Base-by-base conservation (phyloP, 2,888 invertebrate genomes). In the Caenorhabditis japonica region DNA sequence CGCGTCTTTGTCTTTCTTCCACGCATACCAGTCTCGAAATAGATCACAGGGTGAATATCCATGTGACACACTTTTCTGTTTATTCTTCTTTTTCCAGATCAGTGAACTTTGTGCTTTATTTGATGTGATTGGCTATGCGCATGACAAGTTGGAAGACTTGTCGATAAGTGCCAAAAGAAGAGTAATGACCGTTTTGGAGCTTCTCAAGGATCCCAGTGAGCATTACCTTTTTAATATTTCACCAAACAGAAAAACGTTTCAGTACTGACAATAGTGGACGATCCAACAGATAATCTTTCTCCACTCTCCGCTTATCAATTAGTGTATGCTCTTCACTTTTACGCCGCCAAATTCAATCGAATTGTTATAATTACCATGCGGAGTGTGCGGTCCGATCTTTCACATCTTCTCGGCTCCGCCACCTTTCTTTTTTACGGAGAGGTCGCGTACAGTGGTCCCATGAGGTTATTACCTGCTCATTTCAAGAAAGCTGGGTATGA, bases 401-500 rank as follows among this genome's bases (percentile, higher is more conserved):
- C 97, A 87, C 96, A 96, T 5, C 94, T 97, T 88, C 91, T 97
- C 83, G 95, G 96, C 89, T 91, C 94, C 33, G 94, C 95, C 0
- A 92, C 95, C 3, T 93, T 95, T 86, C 90, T 96, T 4, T 95
- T 95, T 82, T 90, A 95, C 36, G 88, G 90, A 15, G 88, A 95
- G 84, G 93, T 94, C 30, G 94, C 95, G 3, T 90, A 90, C 75
- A 88, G 87, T 51, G 90, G 90, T 66, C 76, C 94, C 10, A 96
- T 96, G 0, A 91, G 94, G 56, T 93, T 94, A 82, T 93, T 97
- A 91, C 90, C 97, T 71, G 94, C 94, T 87, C 97, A 97, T 89
- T 97, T 97, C 88, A 93, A 94, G 61, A 93, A 93, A 76, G 94
- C 97, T 80, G 97, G 97, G 2, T 96, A 95, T 88, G 95, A 96